Conservation (phyloP, 2,113 vertebrate genomes). For the Dipodomys ordii region DNA sequence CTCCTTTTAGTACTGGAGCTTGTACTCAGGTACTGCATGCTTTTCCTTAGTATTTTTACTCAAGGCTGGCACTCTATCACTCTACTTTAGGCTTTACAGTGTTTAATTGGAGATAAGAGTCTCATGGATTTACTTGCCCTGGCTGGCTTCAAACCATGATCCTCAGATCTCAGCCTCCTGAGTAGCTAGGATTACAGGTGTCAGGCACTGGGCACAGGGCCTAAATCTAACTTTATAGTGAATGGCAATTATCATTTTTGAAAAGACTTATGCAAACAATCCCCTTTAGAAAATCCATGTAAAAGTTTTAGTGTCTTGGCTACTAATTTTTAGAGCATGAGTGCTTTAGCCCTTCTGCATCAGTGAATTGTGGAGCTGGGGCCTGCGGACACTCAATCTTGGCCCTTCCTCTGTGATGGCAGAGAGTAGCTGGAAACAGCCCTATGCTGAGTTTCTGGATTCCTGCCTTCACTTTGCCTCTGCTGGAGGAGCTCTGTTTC, state of each 20-base stretch:
- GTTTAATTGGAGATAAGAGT: no score
- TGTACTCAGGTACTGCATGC: no score
- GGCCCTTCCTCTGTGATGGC: not conserved
- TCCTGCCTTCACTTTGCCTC: not conserved
- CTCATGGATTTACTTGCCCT: no score
- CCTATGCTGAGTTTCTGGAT: not conserved
- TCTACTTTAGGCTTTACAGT: no score
- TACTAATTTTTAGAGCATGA: not conserved
- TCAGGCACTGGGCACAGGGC: no score
- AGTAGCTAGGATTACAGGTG: no score
- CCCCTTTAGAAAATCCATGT: not conserved
- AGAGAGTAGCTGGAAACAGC: not conserved
- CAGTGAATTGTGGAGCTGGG: not conserved
- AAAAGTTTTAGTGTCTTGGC: conserved; percentile 6
- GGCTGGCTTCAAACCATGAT: no score
- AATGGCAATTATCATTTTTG: not conserved
- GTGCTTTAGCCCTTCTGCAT: not conserved
- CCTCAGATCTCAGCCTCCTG: no score
- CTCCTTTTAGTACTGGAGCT: no score
- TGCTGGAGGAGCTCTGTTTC: not conserved
- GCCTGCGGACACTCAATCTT: not conserved
- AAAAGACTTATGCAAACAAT: not conserved
- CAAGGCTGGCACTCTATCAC: no score
- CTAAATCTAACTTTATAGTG: not conserved
- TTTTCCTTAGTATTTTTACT: no score